Conservation (phyloP, 1,140 invertebrate genomes). For the Thalassaphorura encarpata region DNA sequence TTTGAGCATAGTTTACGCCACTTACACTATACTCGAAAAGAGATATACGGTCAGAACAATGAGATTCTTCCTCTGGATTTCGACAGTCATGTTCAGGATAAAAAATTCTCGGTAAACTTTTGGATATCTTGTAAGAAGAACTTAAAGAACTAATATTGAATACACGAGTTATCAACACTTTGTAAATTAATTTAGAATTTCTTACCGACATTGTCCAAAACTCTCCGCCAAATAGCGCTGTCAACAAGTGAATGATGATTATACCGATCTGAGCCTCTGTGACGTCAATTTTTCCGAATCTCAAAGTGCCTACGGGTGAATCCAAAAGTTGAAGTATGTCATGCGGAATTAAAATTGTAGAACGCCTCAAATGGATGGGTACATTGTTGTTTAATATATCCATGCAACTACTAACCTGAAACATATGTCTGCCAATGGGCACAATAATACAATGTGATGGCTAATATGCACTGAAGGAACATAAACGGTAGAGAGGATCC, state of each 20-base stretch:
- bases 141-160: too few relatives aligned
- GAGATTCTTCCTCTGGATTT: too few relatives aligned
- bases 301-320: constrained; percentile 55
- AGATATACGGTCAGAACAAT: too few relatives aligned
- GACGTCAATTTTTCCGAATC: constrained; percentile 92
- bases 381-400: neutral
- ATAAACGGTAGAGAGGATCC: constrained; percentile 85
- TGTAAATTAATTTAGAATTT: too few relatives aligned
- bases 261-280: constrained; percentile 95
- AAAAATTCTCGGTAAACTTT: constrained; percentile 1
- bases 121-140: too few relatives aligned
- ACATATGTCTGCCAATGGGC: constrained; percentile 99
- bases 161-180: too few relatives aligned
- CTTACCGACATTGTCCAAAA: constrained; percentile 76
- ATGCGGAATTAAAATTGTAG: neutral
- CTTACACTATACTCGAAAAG: too few relatives aligned
- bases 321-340: neutral
- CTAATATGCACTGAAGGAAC: constrained; percentile 89
- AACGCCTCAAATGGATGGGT: neutral
- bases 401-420: constrained; percentile 58
- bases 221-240: constrained; percentile 70
- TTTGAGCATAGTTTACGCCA: too few relatives aligned
- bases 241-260: constrained; percentile 77
- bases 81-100: too few relatives aligned
- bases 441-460: constrained; percentile 90